phyloP scores from a whole-genome alignment of 2,797 vertebrate genomes.

The Lemur catta region DNA sequence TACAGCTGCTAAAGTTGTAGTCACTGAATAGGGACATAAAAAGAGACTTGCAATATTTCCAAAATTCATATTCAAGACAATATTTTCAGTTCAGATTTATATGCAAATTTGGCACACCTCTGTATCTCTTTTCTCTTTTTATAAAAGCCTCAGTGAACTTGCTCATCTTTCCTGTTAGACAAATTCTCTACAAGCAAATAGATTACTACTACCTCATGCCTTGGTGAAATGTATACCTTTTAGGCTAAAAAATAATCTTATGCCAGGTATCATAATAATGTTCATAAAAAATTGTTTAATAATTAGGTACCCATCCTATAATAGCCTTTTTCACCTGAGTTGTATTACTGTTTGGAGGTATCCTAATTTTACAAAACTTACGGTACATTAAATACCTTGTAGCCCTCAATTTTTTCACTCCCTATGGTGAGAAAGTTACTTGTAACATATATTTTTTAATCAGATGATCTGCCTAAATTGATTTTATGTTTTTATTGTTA shows the following conservation, averaged over 20 bases:
- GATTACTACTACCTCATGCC: background rate
- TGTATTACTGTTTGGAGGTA: background rate
- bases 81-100: background rate
- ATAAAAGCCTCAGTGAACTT: background rate
- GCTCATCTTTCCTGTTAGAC: background rate
- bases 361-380: constrained; percentile 6
- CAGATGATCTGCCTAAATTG: background rate
- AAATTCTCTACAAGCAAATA: background rate
- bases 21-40: background rate
- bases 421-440: background rate
- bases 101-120: background rate
- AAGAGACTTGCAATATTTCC: background rate
- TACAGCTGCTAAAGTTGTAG: background rate
- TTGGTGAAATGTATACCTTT: background rate
- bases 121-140: background rate
- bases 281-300: background rate
- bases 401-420: background rate
- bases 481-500: background rate
- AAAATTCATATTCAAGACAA: background rate
- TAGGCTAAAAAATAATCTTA: background rate
- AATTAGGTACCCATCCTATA: background rate
- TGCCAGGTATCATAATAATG: background rate
- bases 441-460: background rate
- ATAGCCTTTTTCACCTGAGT: background rate
- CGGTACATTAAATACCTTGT: background rate